Percentiles rank a stretch among this genome's conserved stretches.
Evolutionary conservation across 2,888 invertebrate genomes (phyloP).

Genomic region (Cotesia congregata): DNA sequence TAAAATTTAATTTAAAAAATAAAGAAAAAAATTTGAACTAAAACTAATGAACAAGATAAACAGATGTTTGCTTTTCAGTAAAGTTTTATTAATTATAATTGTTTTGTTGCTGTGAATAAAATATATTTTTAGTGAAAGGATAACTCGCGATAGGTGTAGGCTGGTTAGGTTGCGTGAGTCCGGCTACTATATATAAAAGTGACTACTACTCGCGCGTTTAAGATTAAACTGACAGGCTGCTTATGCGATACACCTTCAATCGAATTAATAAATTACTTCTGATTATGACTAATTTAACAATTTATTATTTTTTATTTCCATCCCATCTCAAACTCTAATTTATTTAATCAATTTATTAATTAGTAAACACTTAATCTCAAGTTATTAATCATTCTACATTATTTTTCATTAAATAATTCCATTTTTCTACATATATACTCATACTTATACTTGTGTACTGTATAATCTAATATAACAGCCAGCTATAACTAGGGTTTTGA

Average conservation of each 20-base stretch:
- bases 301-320: slow-evolving; percentile 59
- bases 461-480: not conserved
- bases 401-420: not conserved
- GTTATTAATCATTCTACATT: not conserved
- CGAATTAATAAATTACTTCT: slow-evolving; percentile 65
- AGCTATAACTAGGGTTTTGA: not conserved
- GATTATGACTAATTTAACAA: slow-evolving; percentile 57
- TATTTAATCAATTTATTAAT: slow-evolving; percentile 28
- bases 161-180: slow-evolving; percentile 58
- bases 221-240: slow-evolving; percentile 62
- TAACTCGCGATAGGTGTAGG: slow-evolving; percentile 18
- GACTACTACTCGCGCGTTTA: slow-evolving; percentile 56
- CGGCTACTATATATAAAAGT: slow-evolving; percentile 61
- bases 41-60: not conserved
- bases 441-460: too few species aligned
- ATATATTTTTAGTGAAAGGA: slow-evolving; percentile 17
- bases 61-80: not conserved
- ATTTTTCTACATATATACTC: too few species aligned
- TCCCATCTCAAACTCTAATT: not conserved
- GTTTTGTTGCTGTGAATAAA: not conserved
- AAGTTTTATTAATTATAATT: not conserved
- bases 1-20: too few species aligned
- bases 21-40: not conserved
- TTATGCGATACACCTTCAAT: slow-evolving; percentile 60
- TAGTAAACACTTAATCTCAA: not conserved